Base-by-base conservation (phyloP, 2,888 invertebrate genomes). In the Xanthorhoe designata region DNA sequence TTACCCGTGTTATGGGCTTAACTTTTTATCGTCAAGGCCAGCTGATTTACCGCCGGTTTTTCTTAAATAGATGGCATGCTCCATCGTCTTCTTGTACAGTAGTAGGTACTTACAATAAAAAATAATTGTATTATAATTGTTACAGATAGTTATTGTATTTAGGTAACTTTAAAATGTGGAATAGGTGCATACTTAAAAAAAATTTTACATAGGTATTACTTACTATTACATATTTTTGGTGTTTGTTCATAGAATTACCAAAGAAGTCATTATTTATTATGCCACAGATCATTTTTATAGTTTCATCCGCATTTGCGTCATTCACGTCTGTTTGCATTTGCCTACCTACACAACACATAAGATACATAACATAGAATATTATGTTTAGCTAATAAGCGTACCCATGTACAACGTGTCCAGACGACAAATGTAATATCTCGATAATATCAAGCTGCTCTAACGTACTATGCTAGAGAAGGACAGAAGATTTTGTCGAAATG, bases 11-110 rank as follows among this genome's bases (percentile, higher is more conserved):
- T 84, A 84, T 84, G 82, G 77, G 78, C 80, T 82, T 84, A 73
- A 79, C 78, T 82, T 86, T 89, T 86, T 87, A 84, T 77, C 80
- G 76, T 81, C 88, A 90, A 90, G 90, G 90, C 79, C 83, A 81
- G 77, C 85, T 74, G 78, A 81, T 81, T 84, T 76, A 76, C 72
- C 72, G 79, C 71, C 76, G 77, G 75, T 77, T 78, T 77, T 76
- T 77, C 76, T 75, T 68, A 72, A 70, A 69, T 73, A 71, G 69
- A 72, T 67, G 71, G 74, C 70, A 73, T 72, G 24, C 73, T 73
- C 67, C 60, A 61, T 55, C 35, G 32, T 29, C 45, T 53, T 32
- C 8, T 32, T 24, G 24, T 3, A 24, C 24, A 3, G 24, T 24
- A 24, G 24, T 24, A n/a, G n/a, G n/a, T n/a, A n/a, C n/a, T n/a